Conservation (phyloP, 2,113 vertebrate genomes). For the Okapia johnstoni region DNA sequence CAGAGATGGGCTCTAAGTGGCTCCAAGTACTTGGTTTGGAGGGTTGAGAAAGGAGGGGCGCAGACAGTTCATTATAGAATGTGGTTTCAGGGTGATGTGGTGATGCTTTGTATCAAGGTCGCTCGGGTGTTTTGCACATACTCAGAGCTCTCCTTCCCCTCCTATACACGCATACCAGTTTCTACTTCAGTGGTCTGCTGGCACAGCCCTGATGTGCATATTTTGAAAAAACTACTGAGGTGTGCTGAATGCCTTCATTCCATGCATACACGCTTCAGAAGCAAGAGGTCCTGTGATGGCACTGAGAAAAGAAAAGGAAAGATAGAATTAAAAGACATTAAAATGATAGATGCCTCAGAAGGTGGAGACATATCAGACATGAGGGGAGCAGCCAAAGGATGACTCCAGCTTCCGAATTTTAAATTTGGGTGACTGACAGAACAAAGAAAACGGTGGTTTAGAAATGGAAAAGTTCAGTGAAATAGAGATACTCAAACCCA, state of each 20-base stretch:
- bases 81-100: not conserved
- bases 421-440: not conserved
- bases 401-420: not conserved
- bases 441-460: not conserved
- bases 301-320: not conserved
- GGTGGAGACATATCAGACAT: rapidly evolving
- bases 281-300: not conserved
- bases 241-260: not conserved
- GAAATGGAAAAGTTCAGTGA: not conserved
- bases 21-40: not conserved
- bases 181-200: not conserved
- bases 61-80: not conserved
- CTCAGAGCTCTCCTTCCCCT: not conserved
- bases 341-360: not conserved
- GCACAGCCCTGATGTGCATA: not conserved
- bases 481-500: not conserved
- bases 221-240: not conserved
- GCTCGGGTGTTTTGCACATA: not conserved
- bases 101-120: not conserved
- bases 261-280: not conserved
- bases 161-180: not conserved
- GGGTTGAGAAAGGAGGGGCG: not conserved
- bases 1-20: not conserved
- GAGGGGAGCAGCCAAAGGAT: not conserved
- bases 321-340: not conserved